Conservation (phyloP, 2,113 vertebrate genomes). For the Toxotes jaculatrix region DNA sequence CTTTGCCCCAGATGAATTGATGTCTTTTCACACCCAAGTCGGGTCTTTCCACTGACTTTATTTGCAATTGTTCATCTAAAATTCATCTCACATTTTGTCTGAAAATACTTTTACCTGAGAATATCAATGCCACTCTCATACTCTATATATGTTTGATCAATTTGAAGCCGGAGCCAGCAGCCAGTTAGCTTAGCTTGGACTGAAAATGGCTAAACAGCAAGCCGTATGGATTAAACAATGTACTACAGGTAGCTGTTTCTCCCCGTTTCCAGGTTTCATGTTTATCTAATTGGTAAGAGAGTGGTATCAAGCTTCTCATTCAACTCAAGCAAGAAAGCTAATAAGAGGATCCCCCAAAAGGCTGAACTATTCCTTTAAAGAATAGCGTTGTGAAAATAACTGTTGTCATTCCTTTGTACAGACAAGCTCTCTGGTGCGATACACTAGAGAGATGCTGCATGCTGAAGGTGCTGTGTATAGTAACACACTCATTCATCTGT, state of each 20-base stretch:
- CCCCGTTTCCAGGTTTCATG: not conserved
- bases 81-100: no score
- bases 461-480: not conserved
- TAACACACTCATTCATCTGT: not conserved
- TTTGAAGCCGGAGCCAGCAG: not conserved
- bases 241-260: no score
- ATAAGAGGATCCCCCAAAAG: not conserved
- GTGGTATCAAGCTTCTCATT: not conserved
- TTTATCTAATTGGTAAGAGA: not conserved
- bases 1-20: no score
- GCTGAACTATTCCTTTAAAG: not conserved
- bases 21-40: no score
- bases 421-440: not conserved
- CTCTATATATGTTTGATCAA: no score
- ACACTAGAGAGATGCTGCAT: not conserved
- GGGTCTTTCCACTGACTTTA: no score
- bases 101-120: no score
- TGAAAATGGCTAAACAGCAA: not conserved
- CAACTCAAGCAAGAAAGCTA: not conserved
- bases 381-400: not conserved
- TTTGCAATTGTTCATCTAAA: no score
- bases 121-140: no score
- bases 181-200: not conserved
- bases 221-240: not conserved
- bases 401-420: constrained; percentile 8